A percentile compares a stretch with the other conserved stretches of the same genome.
Evolutionary conservation across 2,888 invertebrate species (phyloP).

Genomic region (Quadroppia sp.): DNA sequence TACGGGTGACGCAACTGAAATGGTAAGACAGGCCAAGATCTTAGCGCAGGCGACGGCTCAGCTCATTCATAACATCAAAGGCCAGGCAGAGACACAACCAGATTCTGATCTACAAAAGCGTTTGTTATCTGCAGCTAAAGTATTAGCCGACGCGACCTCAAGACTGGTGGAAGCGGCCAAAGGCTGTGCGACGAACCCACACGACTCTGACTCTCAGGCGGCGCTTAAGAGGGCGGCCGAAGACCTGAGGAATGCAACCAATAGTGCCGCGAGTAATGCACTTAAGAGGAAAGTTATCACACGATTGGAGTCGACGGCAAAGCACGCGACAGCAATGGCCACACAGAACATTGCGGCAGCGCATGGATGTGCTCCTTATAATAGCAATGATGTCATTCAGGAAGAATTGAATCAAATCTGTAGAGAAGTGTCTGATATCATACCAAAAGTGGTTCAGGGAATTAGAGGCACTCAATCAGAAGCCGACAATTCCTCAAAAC

Average conservation of each 20-base stretch:
- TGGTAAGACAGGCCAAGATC: slow-evolving; percentile 86
- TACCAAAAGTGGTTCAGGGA: slow-evolving; percentile 75
- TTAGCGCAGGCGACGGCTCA: slow-evolving; percentile 91
- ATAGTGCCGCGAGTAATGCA: slow-evolving; percentile 78
- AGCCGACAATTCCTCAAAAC: slow-evolving; percentile 69
- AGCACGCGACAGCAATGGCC: slow-evolving; percentile 78
- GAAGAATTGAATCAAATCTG: slow-evolving; percentile 72
- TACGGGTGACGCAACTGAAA: slow-evolving; percentile 81
- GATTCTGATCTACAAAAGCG: slow-evolving; percentile 84
- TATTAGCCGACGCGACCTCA: slow-evolving; percentile 89
- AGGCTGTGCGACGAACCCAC: slow-evolving; percentile 78
- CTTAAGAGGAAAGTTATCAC: slow-evolving; percentile 68
- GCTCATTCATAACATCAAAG: slow-evolving; percentile 86
- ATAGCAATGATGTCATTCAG: slow-evolving; percentile 64
- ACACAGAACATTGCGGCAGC: slow-evolving; percentile 87
- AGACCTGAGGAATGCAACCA: slow-evolving; percentile 78
- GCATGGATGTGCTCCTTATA: slow-evolving; percentile 72
- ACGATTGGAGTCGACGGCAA: slow-evolving; percentile 64
- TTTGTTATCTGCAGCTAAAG: slow-evolving; percentile 87
- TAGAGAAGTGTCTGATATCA: slow-evolving; percentile 64
- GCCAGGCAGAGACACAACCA: slow-evolving; percentile 83
- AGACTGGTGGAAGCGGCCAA: slow-evolving; percentile 94
- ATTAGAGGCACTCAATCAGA: slow-evolving; percentile 65
- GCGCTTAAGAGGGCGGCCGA: slow-evolving; percentile 83
- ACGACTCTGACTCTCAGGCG: slow-evolving; percentile 77